Conservation (phyloP, 2,888 invertebrate species). For the Chironomus riparius region DNA sequence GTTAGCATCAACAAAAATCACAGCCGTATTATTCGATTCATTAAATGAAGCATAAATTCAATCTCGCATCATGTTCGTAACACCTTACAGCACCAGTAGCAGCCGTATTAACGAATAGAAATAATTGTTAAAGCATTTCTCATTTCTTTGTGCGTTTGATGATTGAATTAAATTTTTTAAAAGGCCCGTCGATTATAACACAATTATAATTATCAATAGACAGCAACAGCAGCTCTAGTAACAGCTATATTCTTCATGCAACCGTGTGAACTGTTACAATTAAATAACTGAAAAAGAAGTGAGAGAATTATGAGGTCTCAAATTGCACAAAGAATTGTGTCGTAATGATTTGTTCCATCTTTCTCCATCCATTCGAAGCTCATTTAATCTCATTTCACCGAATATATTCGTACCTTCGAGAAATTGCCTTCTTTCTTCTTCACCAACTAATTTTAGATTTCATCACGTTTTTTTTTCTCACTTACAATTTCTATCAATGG, state of each 20-base stretch:
- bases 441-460: too few species aligned
- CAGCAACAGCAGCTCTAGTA: neutral
- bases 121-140: neutral
- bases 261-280: constrained; percentile 19
- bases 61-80: too few species aligned
- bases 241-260: neutral
- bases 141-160: constrained; percentile 3
- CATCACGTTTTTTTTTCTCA: too few species aligned
- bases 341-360: neutral
- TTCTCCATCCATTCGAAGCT: neutral
- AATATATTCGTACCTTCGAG: too few species aligned
- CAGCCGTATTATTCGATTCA: too few species aligned
- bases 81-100: too few species aligned
- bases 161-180: neutral
- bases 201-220: constrained; percentile 8
- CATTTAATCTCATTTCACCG: too few species aligned
- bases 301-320: neutral
- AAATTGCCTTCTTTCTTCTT: too few species aligned
- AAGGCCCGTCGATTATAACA: constrained; percentile 4
- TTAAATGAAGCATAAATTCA: too few species aligned
- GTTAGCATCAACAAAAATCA: too few species aligned
- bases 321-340: constrained; percentile 13
- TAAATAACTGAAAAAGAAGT: constrained; percentile 11
- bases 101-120: too few species aligned
- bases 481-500: too few species aligned